phyloP scores from a whole-genome alignment of 2,113 vertebrate genomes.

The Anguilla rostrata region DNA sequence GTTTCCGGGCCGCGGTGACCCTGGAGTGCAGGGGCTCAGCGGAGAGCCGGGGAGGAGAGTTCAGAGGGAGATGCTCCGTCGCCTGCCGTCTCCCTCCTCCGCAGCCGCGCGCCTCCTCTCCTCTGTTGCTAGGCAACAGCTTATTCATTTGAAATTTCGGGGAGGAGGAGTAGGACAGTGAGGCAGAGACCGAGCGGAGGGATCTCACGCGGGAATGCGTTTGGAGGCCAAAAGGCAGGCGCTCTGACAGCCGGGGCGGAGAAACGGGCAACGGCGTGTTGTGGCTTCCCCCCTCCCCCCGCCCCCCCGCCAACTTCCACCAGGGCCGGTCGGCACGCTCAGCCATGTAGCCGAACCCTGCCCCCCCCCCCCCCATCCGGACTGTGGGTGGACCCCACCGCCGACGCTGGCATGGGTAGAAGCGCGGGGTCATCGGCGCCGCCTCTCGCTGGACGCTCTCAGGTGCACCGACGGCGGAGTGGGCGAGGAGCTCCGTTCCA shows the following conservation, averaged over 20 bases:
- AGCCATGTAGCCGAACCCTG: slow-evolving; percentile 12
- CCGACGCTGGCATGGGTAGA: neutral
- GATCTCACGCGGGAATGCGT: slow-evolving; percentile 32
- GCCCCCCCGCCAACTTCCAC: neutral
- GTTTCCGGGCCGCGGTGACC: neutral
- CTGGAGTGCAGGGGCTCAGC: neutral
- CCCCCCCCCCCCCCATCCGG: neutral
- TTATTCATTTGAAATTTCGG: slow-evolving; percentile 46
- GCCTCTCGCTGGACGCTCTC: neutral
- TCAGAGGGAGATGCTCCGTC: neutral
- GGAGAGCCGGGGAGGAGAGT: neutral
- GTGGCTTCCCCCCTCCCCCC: neutral
- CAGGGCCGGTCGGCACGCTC: neutral
- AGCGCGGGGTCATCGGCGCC: neutral
- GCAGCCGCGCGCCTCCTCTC: neutral
- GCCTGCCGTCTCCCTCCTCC: slow-evolving; percentile 2
- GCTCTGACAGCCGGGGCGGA: slow-evolving; percentile 1
- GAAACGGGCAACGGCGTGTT: neutral
- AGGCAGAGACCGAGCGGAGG: slow-evolving; percentile 36
- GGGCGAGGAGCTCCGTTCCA: neutral
- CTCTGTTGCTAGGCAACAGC: slow-evolving; percentile 68
- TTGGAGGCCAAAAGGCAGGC: neutral
- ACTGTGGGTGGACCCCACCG: neutral
- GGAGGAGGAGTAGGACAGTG: slow-evolving; percentile 25
- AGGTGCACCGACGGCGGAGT: neutral